Percentiles rank a stretch among this genome's conserved stretches.
Conservation (phyloP, 2,797 vertebrate genomes). For the Karalla daura region DNA sequence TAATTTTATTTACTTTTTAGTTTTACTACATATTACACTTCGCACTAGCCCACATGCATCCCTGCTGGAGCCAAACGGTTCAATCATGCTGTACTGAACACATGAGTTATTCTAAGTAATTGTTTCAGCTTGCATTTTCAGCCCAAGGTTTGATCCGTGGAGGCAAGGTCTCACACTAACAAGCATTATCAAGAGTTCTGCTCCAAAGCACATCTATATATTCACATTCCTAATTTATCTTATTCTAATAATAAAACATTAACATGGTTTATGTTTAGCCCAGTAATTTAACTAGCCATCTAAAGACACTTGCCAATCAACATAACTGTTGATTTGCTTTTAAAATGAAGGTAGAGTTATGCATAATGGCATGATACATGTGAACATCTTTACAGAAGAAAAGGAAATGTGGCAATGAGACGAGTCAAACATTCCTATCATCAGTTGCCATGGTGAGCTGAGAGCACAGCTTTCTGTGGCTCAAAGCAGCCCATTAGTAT, state of each 20-base stretch:
- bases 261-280: not conserved
- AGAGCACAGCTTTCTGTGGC: constrained; percentile 45
- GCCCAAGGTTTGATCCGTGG: not conserved
- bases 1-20: not conserved
- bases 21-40: not conserved
- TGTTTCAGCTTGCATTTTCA: not conserved
- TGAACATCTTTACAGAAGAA: constrained; percentile 32
- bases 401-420: constrained; percentile 44
- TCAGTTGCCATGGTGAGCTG: constrained; percentile 71
- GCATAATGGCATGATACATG: constrained; percentile 19
- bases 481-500: constrained; percentile 63
- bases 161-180: not conserved
- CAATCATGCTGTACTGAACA: not conserved
- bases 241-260: not conserved
- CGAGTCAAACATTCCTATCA: constrained; percentile 61
- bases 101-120: not conserved
- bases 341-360: not conserved
- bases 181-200: not conserved
- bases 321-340: not conserved
- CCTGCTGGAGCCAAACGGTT: not conserved
- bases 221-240: not conserved
- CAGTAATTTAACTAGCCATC: not conserved
- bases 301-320: not conserved
- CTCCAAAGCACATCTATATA: not conserved
- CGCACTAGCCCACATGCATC: not conserved